Percentiles rank a stretch among this genome's conserved stretches.
phyloP scores from a whole-genome alignment of 1,140 invertebrate species.

The Drosophila varians region DNA sequence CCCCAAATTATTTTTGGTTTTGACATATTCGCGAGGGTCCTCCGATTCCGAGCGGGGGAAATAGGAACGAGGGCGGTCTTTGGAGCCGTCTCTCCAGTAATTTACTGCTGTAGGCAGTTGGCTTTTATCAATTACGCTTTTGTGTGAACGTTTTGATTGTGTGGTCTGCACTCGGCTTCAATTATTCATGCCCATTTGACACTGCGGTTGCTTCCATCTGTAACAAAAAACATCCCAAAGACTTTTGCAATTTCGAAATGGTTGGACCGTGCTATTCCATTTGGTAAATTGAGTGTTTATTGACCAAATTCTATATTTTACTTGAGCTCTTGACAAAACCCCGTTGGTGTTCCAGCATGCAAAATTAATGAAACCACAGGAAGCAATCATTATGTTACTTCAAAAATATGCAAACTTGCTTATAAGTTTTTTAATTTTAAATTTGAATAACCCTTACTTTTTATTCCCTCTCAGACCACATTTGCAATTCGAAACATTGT shows the following conservation, averaged over 20 bases:
- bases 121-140: conserved; percentile 54
- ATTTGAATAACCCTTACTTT: not conserved
- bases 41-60: not conserved
- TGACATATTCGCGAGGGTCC: conserved; percentile 42
- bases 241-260: conserved; percentile 18
- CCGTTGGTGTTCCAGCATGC: not conserved
- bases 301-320: not conserved
- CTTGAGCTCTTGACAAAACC: not conserved
- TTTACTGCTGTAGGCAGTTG: conserved; percentile 35
- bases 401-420: too few species aligned
- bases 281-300: conserved; percentile 33
- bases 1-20: conserved; percentile 43
- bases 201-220: conserved; percentile 47
- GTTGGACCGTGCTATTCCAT: conserved; percentile 14
- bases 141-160: conserved; percentile 53
- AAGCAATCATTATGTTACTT: not conserved
- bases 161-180: conserved; percentile 45
- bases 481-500: not conserved
- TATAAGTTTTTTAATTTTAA: not conserved
- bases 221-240: conserved; percentile 35
- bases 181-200: conserved; percentile 62
- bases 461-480: not conserved
- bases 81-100: conserved; percentile 26
- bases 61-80: not conserved
- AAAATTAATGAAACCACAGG: not conserved